Evolutionary conservation across 2,113 vertebrate genomes (phyloP).

Genomic region (Gallinago undulata): DNA sequence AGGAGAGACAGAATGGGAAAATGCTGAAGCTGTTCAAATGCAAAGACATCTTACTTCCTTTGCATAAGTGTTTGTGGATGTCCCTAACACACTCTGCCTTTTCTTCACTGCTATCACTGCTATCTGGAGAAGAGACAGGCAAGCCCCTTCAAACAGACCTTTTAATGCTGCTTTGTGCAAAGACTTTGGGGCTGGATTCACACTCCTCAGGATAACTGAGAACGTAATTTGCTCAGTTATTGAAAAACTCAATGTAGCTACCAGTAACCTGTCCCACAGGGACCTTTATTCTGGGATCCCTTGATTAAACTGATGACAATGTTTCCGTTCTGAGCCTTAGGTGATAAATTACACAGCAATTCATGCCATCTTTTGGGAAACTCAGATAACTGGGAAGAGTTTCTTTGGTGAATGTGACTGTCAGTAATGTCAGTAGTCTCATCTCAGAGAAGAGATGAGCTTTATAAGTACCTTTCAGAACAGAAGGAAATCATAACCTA

Average conservation of each 20-base stretch:
- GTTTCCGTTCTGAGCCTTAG: neutral
- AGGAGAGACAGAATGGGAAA: neutral
- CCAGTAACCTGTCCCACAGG: neutral
- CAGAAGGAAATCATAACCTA: neutral
- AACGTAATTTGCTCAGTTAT: neutral
- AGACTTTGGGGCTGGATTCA: neutral
- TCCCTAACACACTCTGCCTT: neutral
- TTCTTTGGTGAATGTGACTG: neutral
- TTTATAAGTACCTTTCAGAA: neutral
- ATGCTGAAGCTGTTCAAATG: neutral
- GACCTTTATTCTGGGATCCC: neutral
- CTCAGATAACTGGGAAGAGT: neutral
- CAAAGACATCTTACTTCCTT: neutral
- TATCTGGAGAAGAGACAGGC: neutral
- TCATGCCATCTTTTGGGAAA: neutral
- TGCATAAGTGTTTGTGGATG: neutral
- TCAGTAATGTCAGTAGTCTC: neutral
- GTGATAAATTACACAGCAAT: neutral
- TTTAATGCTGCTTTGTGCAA: neutral
- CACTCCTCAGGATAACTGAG: neutral
- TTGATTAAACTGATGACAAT: neutral
- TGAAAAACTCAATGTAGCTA: neutral
- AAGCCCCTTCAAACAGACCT: neutral
- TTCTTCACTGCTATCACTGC: neutral
- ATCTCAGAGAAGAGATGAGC: neutral